Conservation (phyloP, 2,888 invertebrate species). For the Stomorhina lunata region DNA sequence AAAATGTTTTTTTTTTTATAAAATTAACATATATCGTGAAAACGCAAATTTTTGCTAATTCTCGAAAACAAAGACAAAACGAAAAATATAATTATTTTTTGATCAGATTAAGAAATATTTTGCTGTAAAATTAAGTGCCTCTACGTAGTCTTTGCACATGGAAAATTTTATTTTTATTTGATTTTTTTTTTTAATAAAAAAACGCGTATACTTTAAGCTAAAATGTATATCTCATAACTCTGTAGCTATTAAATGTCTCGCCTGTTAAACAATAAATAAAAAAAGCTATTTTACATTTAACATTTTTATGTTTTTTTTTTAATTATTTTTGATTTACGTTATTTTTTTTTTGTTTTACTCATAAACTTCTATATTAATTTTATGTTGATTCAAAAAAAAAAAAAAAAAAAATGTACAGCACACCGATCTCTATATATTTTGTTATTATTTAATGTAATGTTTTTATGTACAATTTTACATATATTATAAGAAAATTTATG, state of each 20-base stretch:
- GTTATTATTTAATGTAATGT: conserved; percentile 48
- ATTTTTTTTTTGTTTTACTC: conserved; percentile 26
- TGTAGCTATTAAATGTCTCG: conserved; percentile 65
- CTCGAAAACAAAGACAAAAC: no score
- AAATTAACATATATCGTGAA: no score
- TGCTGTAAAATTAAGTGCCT: no score
- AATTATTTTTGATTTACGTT: conserved; percentile 44
- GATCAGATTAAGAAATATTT: no score
- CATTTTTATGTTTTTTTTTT: conserved; percentile 49
- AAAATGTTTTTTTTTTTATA: no score
- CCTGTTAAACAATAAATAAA: conserved; percentile 49
- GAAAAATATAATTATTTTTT: no score
- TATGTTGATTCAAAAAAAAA: conserved; percentile 28
- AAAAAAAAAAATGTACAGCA: conserved; percentile 27
- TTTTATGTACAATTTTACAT: conserved; percentile 54
- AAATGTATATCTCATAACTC: conserved; percentile 43
- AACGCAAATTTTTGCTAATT: no score
- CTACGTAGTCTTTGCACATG: no score
- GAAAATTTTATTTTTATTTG: neutral
- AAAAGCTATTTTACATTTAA: conserved; percentile 30
- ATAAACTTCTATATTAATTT: conserved; percentile 35
- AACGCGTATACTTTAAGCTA: neutral
- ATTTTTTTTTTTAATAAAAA: neutral
- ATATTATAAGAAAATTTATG: conserved; percentile 63
- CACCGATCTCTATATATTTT: conserved; percentile 17